A percentile compares a stretch with the other conserved stretches of the same genome.
These are phyloP conservation scores for Orthosia gothica DNA, from an alignment of 2,888 invertebrate genomes.

Conservation along the genomic window DNA sequence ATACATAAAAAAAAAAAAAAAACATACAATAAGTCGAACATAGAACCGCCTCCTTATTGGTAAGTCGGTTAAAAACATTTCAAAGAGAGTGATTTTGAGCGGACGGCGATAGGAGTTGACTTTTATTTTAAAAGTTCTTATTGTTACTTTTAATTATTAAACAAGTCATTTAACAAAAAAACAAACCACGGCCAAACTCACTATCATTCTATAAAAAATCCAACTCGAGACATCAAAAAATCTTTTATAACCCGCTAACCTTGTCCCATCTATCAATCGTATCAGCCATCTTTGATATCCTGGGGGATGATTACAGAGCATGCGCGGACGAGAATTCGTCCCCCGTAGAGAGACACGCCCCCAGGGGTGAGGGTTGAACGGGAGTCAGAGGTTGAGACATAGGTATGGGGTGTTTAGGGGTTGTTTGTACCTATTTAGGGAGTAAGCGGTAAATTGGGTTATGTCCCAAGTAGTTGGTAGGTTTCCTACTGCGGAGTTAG, in stretches of 20 bases:
- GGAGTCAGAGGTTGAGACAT: constrained; percentile 69
- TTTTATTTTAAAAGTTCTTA: not conserved
- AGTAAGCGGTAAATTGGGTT: constrained; percentile 34
- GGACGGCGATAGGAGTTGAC: too few relatives aligned
- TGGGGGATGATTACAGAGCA: constrained; percentile 83
- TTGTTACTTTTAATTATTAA: not conserved
- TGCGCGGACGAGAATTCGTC: constrained; percentile 79
- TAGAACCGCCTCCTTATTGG: too few relatives aligned
- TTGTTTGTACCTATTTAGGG: constrained; percentile 41
- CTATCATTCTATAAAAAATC: constrained; percentile 17
- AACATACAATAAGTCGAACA: too few relatives aligned
- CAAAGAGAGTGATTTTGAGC: too few relatives aligned
- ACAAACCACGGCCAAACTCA: not conserved
- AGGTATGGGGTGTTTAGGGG: constrained; percentile 45
- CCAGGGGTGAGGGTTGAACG: constrained; percentile 71
- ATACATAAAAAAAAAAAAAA: too few relatives aligned
- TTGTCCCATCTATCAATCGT: constrained; percentile 73
- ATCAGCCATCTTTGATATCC: constrained; percentile 84
- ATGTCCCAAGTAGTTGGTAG: constrained; percentile 11
- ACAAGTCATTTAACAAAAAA: constrained; percentile 5
- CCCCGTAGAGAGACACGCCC: constrained; percentile 83
- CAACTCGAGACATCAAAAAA: constrained; percentile 16
- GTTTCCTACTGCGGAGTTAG: constrained; percentile 12
- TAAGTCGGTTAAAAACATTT: too few relatives aligned
- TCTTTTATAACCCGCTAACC: constrained; percentile 49